These are phyloP conservation scores for Amniataba percoides DNA, from an alignment of 2,797 vertebrate species.

Conservation along the genomic window DNA sequence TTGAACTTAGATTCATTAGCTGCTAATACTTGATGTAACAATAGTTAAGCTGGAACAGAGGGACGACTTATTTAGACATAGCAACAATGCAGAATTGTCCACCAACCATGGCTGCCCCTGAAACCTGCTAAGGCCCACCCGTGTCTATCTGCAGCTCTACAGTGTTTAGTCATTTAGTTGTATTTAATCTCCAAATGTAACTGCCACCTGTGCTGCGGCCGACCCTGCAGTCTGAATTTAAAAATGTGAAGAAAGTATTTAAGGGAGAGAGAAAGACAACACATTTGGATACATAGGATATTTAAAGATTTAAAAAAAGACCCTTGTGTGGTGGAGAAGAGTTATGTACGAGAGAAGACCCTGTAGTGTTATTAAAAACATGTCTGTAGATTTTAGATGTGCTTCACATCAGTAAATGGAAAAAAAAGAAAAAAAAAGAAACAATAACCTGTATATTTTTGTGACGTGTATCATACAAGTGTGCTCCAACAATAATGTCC, in stretches of 20 bases:
- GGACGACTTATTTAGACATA: slow-evolving; percentile 49
- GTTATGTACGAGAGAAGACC: slow-evolving; percentile 89
- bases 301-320: slow-evolving; percentile 56
- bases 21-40: slow-evolving; percentile 57
- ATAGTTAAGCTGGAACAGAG: slow-evolving; percentile 81
- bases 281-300: slow-evolving; percentile 67
- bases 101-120: slow-evolving; percentile 67
- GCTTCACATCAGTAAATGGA: slow-evolving; percentile 98
- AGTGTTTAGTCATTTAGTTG: slow-evolving; percentile 84
- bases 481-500: slow-evolving; percentile 99
- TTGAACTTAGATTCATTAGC: slow-evolving; percentile 63
- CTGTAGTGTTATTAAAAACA: slow-evolving; percentile 93
- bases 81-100: slow-evolving; percentile 51
- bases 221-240: slow-evolving; percentile 89
- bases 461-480: slow-evolving; percentile 99
- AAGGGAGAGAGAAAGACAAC: slow-evolving; percentile 78
- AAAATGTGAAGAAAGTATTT: slow-evolving; percentile 85
- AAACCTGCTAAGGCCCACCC: slow-evolving; percentile 69
- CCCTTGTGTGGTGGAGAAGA: slow-evolving; percentile 86
- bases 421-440: slow-evolving; percentile 66
- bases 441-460: slow-evolving; percentile 99
- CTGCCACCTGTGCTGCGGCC: slow-evolving; percentile 88
- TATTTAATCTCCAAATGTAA: slow-evolving; percentile 93
- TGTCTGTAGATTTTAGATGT: slow-evolving; percentile 99
- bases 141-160: slow-evolving; percentile 68